phyloP scores from a whole-genome alignment of 2,888 invertebrate genomes.

The Zaprionus lineosus region DNA sequence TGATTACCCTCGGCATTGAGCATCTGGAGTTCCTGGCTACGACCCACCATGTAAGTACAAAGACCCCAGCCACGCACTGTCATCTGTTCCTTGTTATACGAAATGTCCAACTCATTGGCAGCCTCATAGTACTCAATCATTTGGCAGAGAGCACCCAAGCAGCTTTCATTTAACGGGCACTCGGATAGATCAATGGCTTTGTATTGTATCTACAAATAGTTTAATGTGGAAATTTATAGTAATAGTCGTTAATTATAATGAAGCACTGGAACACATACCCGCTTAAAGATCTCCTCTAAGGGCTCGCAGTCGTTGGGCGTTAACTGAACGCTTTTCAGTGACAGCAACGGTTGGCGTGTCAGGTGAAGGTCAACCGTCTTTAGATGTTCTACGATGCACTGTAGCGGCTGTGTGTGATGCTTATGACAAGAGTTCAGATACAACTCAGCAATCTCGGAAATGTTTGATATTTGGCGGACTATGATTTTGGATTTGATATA shows the following conservation, averaged over 20 bases:
- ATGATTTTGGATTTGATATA: no score
- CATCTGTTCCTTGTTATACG: slow-evolving; percentile 88
- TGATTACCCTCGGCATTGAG: slow-evolving; percentile 82
- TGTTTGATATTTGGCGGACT: slow-evolving; percentile 80
- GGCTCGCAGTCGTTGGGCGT: slow-evolving; percentile 89
- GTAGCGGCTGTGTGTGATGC: slow-evolving; percentile 88
- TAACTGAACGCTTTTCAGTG: slow-evolving; percentile 85
- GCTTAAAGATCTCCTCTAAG: slow-evolving; percentile 91
- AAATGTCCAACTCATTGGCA: slow-evolving; percentile 89
- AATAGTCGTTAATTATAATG: background rate
- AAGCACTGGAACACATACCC: slow-evolving; percentile 80
- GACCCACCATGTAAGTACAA: slow-evolving; percentile 84
- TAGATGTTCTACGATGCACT: slow-evolving; percentile 88
- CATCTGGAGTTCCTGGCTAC: slow-evolving; percentile 80
- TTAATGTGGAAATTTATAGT: slow-evolving; percentile 59
- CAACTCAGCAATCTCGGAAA: slow-evolving; percentile 88
- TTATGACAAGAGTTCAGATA: slow-evolving; percentile 89
- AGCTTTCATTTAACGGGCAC: slow-evolving; percentile 83
- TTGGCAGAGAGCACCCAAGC: slow-evolving; percentile 91
- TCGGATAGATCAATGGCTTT: slow-evolving; percentile 81
- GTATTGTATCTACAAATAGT: slow-evolving; percentile 84
- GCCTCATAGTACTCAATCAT: slow-evolving; percentile 97
- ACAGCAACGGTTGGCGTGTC: slow-evolving; percentile 85
- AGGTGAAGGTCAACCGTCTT: slow-evolving; percentile 84
- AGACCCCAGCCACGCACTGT: slow-evolving; percentile 92